Evolutionary conservation across 2,113 vertebrate species (phyloP), one percentile per base, ranked within the genome.

Genomic region (Pontoporia blainvillei): DNA sequence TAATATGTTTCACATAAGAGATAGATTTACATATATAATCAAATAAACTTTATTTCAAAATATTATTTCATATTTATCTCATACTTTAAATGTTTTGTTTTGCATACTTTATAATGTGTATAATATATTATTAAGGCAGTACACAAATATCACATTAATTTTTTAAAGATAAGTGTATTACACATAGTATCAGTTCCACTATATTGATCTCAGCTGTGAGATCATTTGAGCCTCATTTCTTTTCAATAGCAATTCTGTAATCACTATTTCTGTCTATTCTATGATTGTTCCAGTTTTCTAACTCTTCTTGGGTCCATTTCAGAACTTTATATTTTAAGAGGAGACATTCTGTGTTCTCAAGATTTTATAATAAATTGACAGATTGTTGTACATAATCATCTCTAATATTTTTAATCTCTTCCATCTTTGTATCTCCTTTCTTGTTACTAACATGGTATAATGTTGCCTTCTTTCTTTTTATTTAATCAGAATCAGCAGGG

Each of bases 341-440:
- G 14, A 88, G 34, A 62, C 6, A 29, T 72, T 90, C 36, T 85
- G 34, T 71, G 41, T 62, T 76, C 71, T 93, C 66, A 25, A 23
- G 44, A 54, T 71, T 71, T 95, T 72, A 71, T 93, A 92, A 86
- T 82, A 29, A 2, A 82, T 83, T 73, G 34, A 31, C 78, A 86
- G 81, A n/a, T 89, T 62, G 66, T 71, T 91, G 36, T 14, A 57
- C 29, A 31, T 12, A 89, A 71, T 78, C 71, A 75, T 64, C 44
- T 88, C 23, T 46, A 54, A 36, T n/a, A 75, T 69, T 81, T 89
- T 71, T 92, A 85, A 96, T 95, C 66, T 92, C 84, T 97, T 73
- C 89, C 86, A 84, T 73, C 52, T 81, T 88, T 41, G 44, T 64
- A 54, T 39, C 83, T 82, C 66, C 23, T 76, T 95, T 83, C 84